Base-by-base conservation (phyloP, 2,113 vertebrate genomes). In the Mobula hypostoma region DNA sequence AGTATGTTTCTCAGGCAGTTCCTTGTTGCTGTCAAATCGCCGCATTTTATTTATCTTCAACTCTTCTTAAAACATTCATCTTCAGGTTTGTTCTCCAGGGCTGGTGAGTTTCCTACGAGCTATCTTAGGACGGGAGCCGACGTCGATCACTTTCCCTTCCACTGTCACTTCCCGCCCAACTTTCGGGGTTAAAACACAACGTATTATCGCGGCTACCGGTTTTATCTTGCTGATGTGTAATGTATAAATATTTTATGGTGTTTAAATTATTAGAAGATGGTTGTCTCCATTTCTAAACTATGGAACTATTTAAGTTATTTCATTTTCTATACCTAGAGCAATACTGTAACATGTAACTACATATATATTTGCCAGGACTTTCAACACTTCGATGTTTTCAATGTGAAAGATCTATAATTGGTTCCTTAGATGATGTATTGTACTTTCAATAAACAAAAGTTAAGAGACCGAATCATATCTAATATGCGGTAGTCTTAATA, bases 1-100 rank as follows among this genome's bases (percentile, higher is more conserved):
- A 27, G 19, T 93, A 93, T 19, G 40, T 74, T 93, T 93, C 91
- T 93, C 91, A 93, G 91, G 91, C 91, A 74, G n/a, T 93, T 72
- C 85, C 91, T 40, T 40, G 24, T 76, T 3, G 68, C 63, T 91
- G 88, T 70, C 29, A 15, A 66, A 36, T 15, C 90, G 19, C 68
- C 90, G 63, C 72, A 24, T 72, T 72, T 72, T 92, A 92, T 92
- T 48, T 56, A 32, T 12, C 68, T 56, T 40, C 66, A 48, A 93
- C 40, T 32, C 91, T 76, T 93, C 68, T 29, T 74, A 15, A 36
- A 40, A 56, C 40, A 19, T 36, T 70, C 8, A 17, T 48, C 68
- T 93, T 74, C 70, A 72, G 36, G 70, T 72, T 27, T 14, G 14
- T 74, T 32, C 90, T 56, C 63, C 7, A n/a, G 66, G 66, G 66